Conservation (phyloP, 2,888 invertebrate genomes). For the Melinaea menophilus region DNA sequence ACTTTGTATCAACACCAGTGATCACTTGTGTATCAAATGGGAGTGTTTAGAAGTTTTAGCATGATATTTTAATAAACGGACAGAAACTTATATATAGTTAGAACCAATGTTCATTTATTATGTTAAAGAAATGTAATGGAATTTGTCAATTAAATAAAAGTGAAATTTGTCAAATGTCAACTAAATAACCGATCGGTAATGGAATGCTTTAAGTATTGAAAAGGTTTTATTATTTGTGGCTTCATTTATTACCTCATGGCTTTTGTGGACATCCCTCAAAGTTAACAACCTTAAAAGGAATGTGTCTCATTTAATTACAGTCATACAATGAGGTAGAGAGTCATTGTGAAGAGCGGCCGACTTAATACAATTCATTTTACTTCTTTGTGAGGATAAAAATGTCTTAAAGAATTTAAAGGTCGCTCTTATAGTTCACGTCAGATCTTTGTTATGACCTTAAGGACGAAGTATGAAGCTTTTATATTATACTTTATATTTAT, state of each 20-base stretch:
- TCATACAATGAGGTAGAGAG: slow-evolving; percentile 51
- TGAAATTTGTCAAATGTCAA: too few relatives aligned
- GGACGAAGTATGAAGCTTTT: background rate
- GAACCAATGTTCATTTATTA: too few relatives aligned
- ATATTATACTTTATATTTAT: background rate
- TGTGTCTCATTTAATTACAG: slow-evolving; percentile 30
- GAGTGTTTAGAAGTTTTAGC: too few relatives aligned
- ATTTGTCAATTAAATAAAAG: too few relatives aligned
- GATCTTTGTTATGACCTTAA: background rate
- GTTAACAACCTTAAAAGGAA: slow-evolving; percentile 30
- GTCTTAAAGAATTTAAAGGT: slow-evolving; percentile 29
- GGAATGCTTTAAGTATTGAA: too few relatives aligned
- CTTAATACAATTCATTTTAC: slow-evolving; percentile 53
- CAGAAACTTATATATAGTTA: too few relatives aligned
- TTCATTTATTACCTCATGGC: background rate
- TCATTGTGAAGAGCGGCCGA: slow-evolving; percentile 53
- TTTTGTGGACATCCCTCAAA: slow-evolving; percentile 16
- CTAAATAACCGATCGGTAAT: too few relatives aligned
- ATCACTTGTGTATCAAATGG: too few relatives aligned
- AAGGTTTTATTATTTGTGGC: background rate
- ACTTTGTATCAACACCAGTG: too few relatives aligned
- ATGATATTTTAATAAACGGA: too few relatives aligned
- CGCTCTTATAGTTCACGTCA: slow-evolving; percentile 10
- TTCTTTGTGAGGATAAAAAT: slow-evolving; percentile 27
- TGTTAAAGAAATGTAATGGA: too few relatives aligned